phyloP scores from a whole-genome alignment of 2,797 vertebrate genomes.

The Sternotherus odoratus region DNA sequence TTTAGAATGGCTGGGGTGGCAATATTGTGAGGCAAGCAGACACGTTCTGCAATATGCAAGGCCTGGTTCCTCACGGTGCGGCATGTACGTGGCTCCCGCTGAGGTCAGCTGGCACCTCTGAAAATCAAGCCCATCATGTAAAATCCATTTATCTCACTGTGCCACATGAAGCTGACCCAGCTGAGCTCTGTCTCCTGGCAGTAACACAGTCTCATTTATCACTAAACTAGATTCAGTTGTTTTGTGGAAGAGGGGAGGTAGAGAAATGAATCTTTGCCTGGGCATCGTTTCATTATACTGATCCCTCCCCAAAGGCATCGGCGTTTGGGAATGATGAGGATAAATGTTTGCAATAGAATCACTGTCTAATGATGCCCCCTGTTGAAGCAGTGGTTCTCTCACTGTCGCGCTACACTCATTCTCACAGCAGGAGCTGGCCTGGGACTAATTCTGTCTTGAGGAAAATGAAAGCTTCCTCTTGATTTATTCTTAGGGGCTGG shows the following conservation, averaged over 20 bases:
- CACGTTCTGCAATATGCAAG: not conserved
- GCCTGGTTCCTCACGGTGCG: not conserved
- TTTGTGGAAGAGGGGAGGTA: not conserved
- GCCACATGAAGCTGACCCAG: not conserved
- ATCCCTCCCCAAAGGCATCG: not conserved
- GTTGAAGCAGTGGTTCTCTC: not conserved
- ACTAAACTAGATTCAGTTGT: not conserved
- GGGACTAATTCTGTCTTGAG: not conserved
- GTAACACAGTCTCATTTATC: not conserved
- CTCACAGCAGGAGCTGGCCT: not conserved
- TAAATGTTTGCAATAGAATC: not conserved
- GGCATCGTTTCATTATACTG: not conserved
- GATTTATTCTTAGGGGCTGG: not conserved
- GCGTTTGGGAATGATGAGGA: not conserved
- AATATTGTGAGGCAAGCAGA: not conserved
- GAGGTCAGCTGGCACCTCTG: not conserved
- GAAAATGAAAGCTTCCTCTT: not conserved
- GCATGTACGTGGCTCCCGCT: not conserved
- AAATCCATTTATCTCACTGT: not conserved
- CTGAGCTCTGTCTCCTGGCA: not conserved
- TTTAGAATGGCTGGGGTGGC: not conserved
- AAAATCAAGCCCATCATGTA: not conserved
- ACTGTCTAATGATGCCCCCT: not conserved
- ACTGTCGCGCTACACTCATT: not conserved
- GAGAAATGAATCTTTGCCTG: not conserved